A percentile compares a stretch with the other conserved stretches of the same genome.
phyloP scores from a whole-genome alignment of 2,888 invertebrate species.

The Lapara coniferarum region DNA sequence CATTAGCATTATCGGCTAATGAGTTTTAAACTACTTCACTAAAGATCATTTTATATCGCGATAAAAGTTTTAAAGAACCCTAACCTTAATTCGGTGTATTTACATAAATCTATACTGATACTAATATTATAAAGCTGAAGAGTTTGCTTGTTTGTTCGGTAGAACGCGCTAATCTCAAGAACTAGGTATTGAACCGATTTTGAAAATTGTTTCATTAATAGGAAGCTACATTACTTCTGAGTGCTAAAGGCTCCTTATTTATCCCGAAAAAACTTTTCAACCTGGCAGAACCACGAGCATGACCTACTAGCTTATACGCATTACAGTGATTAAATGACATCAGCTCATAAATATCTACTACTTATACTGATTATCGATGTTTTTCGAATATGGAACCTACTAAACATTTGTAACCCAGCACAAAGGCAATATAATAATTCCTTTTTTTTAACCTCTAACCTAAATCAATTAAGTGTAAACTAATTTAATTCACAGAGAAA shows the following conservation, averaged over 20 bases:
- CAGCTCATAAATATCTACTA: not conserved
- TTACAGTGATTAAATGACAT: not conserved
- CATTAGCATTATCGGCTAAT: constrained; percentile 18
- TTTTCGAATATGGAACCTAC: not conserved
- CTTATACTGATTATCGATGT: not conserved
- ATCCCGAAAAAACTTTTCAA: too few relatives aligned
- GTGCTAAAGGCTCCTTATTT: too few relatives aligned
- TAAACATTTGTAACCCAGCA: not conserved
- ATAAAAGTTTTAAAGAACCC: not conserved
- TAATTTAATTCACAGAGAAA: too few relatives aligned
- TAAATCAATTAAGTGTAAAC: too few relatives aligned
- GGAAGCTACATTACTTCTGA: too few relatives aligned
- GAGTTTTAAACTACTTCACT: constrained; percentile 17
- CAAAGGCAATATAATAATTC: not conserved
- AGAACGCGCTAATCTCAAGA: too few relatives aligned
- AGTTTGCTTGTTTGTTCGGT: too few relatives aligned
- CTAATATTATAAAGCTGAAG: too few relatives aligned
- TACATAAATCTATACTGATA: not conserved
- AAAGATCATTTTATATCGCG: not conserved
- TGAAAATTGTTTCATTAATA: too few relatives aligned
- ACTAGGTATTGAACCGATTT: too few relatives aligned
- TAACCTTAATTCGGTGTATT: not conserved
- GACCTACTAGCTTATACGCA: not conserved
- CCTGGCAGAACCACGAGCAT: too few relatives aligned
- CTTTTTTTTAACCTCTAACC: too few relatives aligned